phyloP scores from a whole-genome alignment of 2,888 invertebrate species.

The Archips crataeganus region DNA sequence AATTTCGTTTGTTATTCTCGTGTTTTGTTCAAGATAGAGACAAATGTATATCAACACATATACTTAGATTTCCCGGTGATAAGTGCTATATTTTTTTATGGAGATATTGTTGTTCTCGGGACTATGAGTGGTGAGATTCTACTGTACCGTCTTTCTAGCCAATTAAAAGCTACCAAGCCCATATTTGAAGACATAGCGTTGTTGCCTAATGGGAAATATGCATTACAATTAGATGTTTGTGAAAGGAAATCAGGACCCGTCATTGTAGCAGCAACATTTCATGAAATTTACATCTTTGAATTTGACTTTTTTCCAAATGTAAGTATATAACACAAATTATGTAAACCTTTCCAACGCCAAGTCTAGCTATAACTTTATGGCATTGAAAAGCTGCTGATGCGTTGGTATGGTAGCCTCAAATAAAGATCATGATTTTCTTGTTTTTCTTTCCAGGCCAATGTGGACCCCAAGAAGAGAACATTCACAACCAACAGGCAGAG shows the following conservation, averaged over 20 bases:
- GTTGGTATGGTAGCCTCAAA: too few species aligned
- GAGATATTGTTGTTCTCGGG: constrained; percentile 69
- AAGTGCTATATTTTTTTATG: constrained; percentile 74
- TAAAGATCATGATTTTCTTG: neutral
- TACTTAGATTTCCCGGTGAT: constrained; percentile 74
- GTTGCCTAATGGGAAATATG: constrained; percentile 70
- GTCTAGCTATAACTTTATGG: too few species aligned
- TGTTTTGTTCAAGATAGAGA: constrained; percentile 72
- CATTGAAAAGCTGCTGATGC: too few species aligned
- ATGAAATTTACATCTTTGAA: constrained; percentile 65
- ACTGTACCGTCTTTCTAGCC: constrained; percentile 68
- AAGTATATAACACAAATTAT: constrained; percentile 50
- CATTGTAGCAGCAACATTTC: constrained; percentile 68
- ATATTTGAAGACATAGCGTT: constrained; percentile 64
- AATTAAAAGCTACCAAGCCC: constrained; percentile 59
- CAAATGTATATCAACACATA: constrained; percentile 65
- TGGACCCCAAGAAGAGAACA: constrained; percentile 49
- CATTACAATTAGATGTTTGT: constrained; percentile 70
- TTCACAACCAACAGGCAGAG: constrained; percentile 58
- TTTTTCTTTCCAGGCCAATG: constrained; percentile 14
- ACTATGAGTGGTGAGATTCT: constrained; percentile 67
- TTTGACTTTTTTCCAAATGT: constrained; percentile 71
- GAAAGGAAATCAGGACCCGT: constrained; percentile 70
- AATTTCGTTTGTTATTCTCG: constrained; percentile 75
- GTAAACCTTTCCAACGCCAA: too few species aligned